Base-by-base conservation (phyloP, 1,140 invertebrate species). In the Drosophila sturtevanti region DNA sequence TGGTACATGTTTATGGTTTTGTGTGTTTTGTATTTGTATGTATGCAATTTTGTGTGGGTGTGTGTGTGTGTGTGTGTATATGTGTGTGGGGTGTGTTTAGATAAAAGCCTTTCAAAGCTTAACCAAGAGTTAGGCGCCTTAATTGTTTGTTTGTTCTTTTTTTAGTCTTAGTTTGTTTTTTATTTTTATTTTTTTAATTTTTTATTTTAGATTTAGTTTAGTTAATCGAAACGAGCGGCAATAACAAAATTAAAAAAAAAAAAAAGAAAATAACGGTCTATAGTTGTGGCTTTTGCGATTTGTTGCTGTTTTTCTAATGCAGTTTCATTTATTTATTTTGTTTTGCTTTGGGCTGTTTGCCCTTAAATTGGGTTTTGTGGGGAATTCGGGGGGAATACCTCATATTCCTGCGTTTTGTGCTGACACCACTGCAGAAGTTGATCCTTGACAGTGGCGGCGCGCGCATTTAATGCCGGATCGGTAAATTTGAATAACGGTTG, bases 351-450 rank as follows among this genome's bases (percentile, higher is more conserved):
- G 21, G 54, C 55, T 62, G 70, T 24, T 56, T 68, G 34, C 56
- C 58, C 71, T 18, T 68, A 67, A 48, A 48, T 64, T 86, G 14
- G 63, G 66, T 71, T 31, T 31, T 80, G 76, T 68, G 41, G 41
- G 41, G 41, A 16, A 31, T 31, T 31, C 27, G 81, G 79, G 73
- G 68, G 79, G 77, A 73, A 91, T 91, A 98, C 98, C 95, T 98
- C 95, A 93, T 99, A 99, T 93, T 97, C 98, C 94, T 96, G 95
- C 80, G 98, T 99, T 94, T 98, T 98, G 93, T 96, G 95, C 93
- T 97, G 97, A 93, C 97, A 98, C 98, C 98, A 99, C 92, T 96
- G 95, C 92, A 99, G 95, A 89, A 99, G 94, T 93, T 98, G 95
- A 92, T 99, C 97, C 95, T 99, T 99, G 93, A 98, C 98, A 93